Percentiles rank a stretch among this genome's conserved stretches.
Evolutionary conservation across 2,113 vertebrate genomes (phyloP).

Genomic region (Aleadryas rufinucha): DNA sequence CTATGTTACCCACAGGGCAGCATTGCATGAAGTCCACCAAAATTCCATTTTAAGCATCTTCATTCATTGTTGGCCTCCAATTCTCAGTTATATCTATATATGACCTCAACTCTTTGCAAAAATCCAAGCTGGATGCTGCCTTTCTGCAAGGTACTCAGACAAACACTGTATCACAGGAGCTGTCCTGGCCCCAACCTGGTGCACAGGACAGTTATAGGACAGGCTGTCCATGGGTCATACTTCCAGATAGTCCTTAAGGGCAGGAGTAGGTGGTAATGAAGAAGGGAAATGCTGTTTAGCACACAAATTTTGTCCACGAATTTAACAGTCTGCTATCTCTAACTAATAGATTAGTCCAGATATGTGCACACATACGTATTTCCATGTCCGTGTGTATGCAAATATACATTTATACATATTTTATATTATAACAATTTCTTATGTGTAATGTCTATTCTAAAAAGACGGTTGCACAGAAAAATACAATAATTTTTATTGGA

Average conservation of each 20-base stretch:
- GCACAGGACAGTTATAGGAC: background rate
- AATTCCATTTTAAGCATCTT: background rate
- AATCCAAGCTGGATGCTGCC: background rate
- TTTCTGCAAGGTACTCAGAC: background rate
- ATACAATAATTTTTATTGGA: background rate
- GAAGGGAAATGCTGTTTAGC: background rate
- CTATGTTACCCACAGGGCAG: rapidly evolving
- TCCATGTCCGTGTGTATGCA: background rate
- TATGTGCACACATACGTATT: background rate
- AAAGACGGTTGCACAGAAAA: background rate
- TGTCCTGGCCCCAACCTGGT: background rate
- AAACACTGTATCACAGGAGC: background rate
- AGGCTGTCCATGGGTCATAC: rapidly evolving
- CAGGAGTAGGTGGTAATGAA: rapidly evolving
- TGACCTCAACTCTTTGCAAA: background rate
- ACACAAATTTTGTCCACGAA: background rate
- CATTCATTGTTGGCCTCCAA: background rate
- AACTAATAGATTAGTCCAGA: background rate
- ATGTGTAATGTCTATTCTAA: background rate
- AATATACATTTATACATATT: background rate
- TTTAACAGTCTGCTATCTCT: too few species aligned
- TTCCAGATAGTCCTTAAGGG: background rate
- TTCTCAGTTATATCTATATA: background rate
- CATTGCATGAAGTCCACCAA: background rate
- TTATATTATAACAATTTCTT: background rate